A percentile compares a stretch with the other conserved stretches of the same genome.
Evolutionary conservation across 2,113 vertebrate genomes (phyloP).

Genomic region (Sphaerodactylus townsendi): DNA sequence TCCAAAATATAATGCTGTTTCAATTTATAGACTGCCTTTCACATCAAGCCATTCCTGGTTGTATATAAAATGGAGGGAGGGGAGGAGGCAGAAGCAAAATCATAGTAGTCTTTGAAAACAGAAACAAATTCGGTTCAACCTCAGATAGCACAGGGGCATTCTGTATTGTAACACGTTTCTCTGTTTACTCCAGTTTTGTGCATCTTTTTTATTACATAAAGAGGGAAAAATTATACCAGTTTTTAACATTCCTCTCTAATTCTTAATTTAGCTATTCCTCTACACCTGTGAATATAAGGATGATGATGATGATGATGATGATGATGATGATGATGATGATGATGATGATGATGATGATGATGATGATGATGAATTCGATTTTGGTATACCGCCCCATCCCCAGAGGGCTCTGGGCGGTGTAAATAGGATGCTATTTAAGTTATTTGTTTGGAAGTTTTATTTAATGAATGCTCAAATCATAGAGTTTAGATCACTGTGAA

Average conservation of each 20-base stretch:
- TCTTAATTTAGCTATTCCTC: constrained; percentile 33
- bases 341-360: no score
- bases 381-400: no score
- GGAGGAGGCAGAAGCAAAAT: constrained; percentile 50
- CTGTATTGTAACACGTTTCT: constrained; percentile 20
- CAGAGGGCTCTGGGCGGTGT: no score
- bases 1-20: constrained; percentile 61
- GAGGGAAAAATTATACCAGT: background rate
- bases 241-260: background rate
- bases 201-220: constrained; percentile 25
- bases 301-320: no score
- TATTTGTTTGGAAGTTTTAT: background rate
- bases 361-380: no score
- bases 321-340: no score
- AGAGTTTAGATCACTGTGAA: background rate
- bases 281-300: background rate
- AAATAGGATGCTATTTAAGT: background rate
- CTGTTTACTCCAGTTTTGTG: constrained; percentile 8
- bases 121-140: constrained; percentile 46
- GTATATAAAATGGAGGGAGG: constrained; percentile 51
- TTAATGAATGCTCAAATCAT: background rate
- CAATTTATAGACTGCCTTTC: constrained; percentile 63
- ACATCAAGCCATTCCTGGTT: constrained; percentile 61
- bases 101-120: constrained; percentile 38
- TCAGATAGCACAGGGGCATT: constrained; percentile 21